Percentiles rank a stretch among this genome's conserved stretches.
These are phyloP conservation scores for Hypomecis punctinalis DNA, from an alignment of 2,888 invertebrate genomes.

Conservation along the genomic window DNA sequence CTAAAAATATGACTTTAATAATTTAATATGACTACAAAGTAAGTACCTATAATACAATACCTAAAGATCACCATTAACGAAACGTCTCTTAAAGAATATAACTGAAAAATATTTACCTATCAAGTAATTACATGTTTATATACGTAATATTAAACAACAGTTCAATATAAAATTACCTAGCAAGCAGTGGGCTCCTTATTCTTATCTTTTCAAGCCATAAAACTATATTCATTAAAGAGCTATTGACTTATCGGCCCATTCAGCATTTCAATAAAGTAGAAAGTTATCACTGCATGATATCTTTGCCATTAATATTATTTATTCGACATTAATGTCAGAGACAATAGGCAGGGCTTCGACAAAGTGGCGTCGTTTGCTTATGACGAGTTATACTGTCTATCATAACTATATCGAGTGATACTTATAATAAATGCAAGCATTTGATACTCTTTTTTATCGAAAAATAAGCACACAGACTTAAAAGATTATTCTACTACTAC, in stretches of 20 bases:
- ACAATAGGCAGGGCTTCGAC: slow-evolving; percentile 11
- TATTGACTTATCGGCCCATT: neutral
- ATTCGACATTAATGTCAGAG: slow-evolving; percentile 17
- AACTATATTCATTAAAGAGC: neutral
- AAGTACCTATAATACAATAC: too few relatives aligned
- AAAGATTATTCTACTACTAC: too few relatives aligned
- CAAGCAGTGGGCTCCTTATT: neutral
- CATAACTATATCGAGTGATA: slow-evolving; percentile 2
- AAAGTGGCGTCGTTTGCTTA: slow-evolving; percentile 10
- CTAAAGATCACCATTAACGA: too few relatives aligned
- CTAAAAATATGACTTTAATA: too few relatives aligned
- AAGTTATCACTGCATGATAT: slow-evolving; percentile 12
- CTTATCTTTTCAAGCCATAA: neutral
- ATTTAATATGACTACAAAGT: too few relatives aligned
- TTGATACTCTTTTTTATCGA: too few relatives aligned
- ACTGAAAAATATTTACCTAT: too few relatives aligned
- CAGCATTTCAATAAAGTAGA: slow-evolving; percentile 9
- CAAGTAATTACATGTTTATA: too few relatives aligned
- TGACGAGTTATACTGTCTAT: slow-evolving; percentile 11
- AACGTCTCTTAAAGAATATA: too few relatives aligned
- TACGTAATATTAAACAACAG: neutral
- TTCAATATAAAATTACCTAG: too few relatives aligned
- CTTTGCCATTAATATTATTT: slow-evolving; percentile 8
- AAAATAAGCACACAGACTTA: too few relatives aligned
- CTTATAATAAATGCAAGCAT: too few relatives aligned